Evolutionary conservation across 2,888 invertebrate genomes (phyloP).

Genomic region (Aspidiotus destructor): DNA sequence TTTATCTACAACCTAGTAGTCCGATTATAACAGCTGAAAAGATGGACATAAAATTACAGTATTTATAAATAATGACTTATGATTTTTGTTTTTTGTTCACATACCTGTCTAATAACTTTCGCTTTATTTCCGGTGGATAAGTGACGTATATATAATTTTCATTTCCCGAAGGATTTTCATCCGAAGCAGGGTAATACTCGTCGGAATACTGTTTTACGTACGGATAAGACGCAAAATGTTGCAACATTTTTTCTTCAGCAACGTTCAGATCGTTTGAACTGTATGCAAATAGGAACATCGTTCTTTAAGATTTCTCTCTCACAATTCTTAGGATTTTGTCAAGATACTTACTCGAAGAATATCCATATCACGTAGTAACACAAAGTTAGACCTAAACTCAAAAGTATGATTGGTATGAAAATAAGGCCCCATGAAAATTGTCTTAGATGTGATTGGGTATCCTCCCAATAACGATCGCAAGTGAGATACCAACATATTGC

Average conservation of each 20-base stretch:
- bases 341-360: constrained; percentile 70
- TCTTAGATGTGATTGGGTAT: constrained; percentile 59
- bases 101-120: constrained; percentile 71
- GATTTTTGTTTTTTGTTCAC: not conserved
- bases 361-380: constrained; percentile 90
- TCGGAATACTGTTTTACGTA: constrained; percentile 41
- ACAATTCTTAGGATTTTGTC: not conserved
- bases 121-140: constrained; percentile 76
- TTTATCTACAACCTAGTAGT: constrained; percentile 20
- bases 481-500: constrained; percentile 86
- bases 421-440: constrained; percentile 72
- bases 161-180: constrained; percentile 39
- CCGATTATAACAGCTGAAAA: constrained; percentile 18
- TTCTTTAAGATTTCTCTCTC: too few species aligned
- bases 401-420: constrained; percentile 67
- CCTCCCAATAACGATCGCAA: constrained; percentile 87
- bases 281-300: constrained; percentile 36
- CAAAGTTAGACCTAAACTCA: constrained; percentile 72
- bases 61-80: not conserved
- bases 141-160: constrained; percentile 75
- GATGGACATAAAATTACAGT: not conserved
- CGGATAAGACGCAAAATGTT: constrained; percentile 41
- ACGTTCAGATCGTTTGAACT: constrained; percentile 63
- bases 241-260: constrained; percentile 56
- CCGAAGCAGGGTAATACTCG: constrained; percentile 42